Evolutionary conservation across 2,113 vertebrate genomes (phyloP).

Genomic region (Lanius ludovicianus): DNA sequence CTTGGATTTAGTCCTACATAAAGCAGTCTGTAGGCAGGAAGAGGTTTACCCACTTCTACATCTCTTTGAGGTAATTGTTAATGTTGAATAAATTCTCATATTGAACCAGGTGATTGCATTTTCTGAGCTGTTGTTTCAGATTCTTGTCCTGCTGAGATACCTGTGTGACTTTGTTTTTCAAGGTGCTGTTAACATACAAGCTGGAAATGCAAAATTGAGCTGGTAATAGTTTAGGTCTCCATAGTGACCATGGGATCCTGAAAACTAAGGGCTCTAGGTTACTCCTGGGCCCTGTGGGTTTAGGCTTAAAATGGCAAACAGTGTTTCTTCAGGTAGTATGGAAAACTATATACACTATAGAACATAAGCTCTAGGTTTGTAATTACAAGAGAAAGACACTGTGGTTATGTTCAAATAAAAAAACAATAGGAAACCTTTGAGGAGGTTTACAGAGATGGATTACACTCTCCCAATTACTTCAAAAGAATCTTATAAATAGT

Average conservation of each 20-base stretch:
- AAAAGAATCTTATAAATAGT: not conserved
- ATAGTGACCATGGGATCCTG: not conserved
- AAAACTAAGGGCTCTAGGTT: not conserved
- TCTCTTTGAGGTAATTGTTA: not conserved
- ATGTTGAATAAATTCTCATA: not conserved
- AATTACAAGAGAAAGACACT: not conserved
- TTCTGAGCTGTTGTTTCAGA: not conserved
- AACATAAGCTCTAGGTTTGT: not conserved
- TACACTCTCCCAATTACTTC: not conserved
- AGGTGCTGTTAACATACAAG: not conserved
- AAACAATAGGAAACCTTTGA: not conserved
- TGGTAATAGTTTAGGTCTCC: not conserved
- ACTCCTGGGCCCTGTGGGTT: not conserved
- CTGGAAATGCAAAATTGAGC: not conserved
- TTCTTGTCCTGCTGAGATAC: not conserved
- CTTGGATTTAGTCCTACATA: not conserved
- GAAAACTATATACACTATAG: not conserved
- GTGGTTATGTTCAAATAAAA: not conserved
- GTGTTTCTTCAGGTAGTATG: not conserved
- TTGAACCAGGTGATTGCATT: not conserved
- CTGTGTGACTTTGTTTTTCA: not conserved
- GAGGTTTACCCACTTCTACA: not conserved
- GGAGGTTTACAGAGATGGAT: not conserved
- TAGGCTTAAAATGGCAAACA: not conserved
- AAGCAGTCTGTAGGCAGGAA: not conserved